Evolutionary conservation across 30 jellyfish, hydroid and myxozoan species (phyloP).

Genomic region (Hydractinia echinata): DNA sequence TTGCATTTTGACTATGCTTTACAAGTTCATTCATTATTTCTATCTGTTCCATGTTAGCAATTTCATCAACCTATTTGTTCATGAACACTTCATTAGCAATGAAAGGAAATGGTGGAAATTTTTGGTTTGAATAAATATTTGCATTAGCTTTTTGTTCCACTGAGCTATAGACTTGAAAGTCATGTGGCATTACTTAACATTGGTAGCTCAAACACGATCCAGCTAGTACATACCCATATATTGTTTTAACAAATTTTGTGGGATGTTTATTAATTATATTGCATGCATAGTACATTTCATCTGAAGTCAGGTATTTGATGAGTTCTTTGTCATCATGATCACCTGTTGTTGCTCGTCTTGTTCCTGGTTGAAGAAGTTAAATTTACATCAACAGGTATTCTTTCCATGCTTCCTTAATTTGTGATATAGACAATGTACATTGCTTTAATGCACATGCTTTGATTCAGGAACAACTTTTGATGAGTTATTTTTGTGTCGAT

Average conservation of each 20-base stretch:
- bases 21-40: background rate
- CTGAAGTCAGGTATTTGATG: too few species aligned
- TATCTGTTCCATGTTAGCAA: background rate
- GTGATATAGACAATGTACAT: slow-evolving; percentile 8
- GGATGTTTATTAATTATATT: background rate
- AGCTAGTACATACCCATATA: background rate
- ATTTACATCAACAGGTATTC: background rate
- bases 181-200: too few species aligned
- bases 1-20: background rate
- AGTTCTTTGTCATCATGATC: background rate
- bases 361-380: too few species aligned
- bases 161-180: too few species aligned
- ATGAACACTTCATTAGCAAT: too few species aligned
- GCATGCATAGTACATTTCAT: background rate
- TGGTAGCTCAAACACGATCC: background rate
- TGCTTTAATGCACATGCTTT: slow-evolving; percentile 10
- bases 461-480: background rate
- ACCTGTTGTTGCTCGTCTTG: background rate
- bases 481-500: background rate
- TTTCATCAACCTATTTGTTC: too few species aligned
- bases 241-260: background rate
- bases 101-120: too few species aligned
- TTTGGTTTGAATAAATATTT: too few species aligned
- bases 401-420: background rate
- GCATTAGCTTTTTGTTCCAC: too few species aligned